Percentiles rank a stretch among this genome's conserved stretches.
Evolutionary conservation across 2,113 vertebrate genomes (phyloP).

Genomic region (Prunella himalayana): DNA sequence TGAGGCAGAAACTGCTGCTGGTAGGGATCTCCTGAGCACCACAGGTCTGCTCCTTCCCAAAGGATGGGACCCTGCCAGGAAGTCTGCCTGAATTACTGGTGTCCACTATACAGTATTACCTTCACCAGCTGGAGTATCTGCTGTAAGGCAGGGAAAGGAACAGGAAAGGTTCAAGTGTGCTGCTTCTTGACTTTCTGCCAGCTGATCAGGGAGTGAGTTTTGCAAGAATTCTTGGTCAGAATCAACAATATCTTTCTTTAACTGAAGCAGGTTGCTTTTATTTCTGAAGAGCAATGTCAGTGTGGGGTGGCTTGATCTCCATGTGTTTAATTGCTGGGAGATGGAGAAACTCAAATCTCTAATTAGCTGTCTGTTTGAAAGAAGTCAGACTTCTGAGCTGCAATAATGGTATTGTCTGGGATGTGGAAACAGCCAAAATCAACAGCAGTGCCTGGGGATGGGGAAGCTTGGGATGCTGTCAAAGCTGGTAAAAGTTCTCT

Average conservation of each 20-base stretch:
- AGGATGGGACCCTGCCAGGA: neutral
- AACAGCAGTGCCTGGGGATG: neutral
- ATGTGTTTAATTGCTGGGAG: neutral
- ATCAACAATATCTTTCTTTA: neutral
- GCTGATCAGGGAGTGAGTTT: neutral
- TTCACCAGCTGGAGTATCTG: neutral
- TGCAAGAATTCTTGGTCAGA: neutral
- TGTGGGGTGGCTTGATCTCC: neutral
- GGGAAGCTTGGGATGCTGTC: neutral
- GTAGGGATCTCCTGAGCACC: neutral
- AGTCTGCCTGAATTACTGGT: neutral
- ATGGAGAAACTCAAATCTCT: neutral
- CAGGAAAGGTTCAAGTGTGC: neutral
- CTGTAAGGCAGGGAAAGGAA: neutral
- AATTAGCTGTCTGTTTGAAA: neutral
- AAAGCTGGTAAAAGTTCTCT: neutral
- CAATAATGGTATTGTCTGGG: neutral
- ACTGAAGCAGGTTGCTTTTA: neutral
- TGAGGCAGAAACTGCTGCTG: neutral
- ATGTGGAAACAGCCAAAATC: neutral
- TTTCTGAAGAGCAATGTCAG: neutral
- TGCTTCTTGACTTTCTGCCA: neutral
- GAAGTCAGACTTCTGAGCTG: neutral
- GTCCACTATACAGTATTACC: neutral
- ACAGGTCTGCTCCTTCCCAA: neutral